Base-by-base conservation (phyloP, 64 coral and sea anemone species). In the Exaiptasia diaphana region DNA sequence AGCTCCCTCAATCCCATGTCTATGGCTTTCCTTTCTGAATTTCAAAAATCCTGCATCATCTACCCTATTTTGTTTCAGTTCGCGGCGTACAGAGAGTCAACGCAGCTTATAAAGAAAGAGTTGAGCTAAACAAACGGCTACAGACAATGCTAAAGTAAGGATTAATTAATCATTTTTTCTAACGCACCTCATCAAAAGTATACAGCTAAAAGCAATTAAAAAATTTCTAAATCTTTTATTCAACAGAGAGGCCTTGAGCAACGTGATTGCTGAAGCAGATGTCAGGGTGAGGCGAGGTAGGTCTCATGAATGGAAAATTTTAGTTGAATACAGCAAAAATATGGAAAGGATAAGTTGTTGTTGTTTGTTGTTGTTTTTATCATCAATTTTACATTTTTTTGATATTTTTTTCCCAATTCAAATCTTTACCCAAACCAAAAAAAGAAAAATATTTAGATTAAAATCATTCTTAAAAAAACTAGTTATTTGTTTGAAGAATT, bases 221-320 rank as follows among this genome's bases (percentile, higher is more conserved):
- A 55, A 2, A 21, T 55, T 55, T 55, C 25, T 55, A 21, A 4
- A 21, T n/a, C 52, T 15, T 73, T 32, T 79, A 1, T 38, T 3
- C 71, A 59, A 25, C 44, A 92, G 90, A 54, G 83, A 74, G 5
- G 90, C 90, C 27, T 44, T 75, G 44, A 69, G 60, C 25, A 74
- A 86, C 4, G 90, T 86, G 24, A 92, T 87, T 15, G 90, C 80
- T 26, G 83, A 92, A 56, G 90, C 90, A 5, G 90, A 92, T 41
- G 75, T 87, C 0, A 87, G 52, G 63, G 76, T 74, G 3, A 73
- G 90, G 4, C 68, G 78, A 75, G 90, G 90, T 92, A 38, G 3
- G 73, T 70, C 4, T 12, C 12, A 17, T 3, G 5, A 17, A 9
- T 33, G 29, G 9, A 74, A 32, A 28, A 21, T n/a, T n/a, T n/a